Base-by-base conservation (phyloP, 2,797 vertebrate genomes). In the Arremon brunneinucha region DNA sequence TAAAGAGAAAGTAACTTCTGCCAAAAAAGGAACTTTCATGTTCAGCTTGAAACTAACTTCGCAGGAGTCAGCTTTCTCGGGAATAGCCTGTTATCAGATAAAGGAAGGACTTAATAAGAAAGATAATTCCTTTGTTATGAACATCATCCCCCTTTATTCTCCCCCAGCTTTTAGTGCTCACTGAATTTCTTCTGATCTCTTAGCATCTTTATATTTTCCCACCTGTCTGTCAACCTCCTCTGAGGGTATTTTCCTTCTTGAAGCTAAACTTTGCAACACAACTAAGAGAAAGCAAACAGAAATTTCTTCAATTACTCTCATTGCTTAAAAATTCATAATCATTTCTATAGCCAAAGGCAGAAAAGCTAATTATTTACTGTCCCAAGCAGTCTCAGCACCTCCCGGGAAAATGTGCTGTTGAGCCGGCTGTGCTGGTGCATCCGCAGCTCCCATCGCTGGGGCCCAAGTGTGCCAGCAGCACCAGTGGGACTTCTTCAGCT, bases 301-400 rank as follows among this genome's bases (percentile, higher is more conserved):
- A 93, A 89, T 64, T 57, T 89, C 97, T 98, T 96, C 97, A 97
- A 90, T 97, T 95, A 87, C 85, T 96, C 90, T 86, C 80, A 50
- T 72, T 87, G 64, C 96, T 97, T 98, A 95, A 97, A 98, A 98
- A 97, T 97, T 98, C 96, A 98, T 97, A 91, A 95, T 91, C 41
- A 91, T 96, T 96, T 96, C 83, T 96, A 71, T 95, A 96, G 97
- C 97, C 93, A 35, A 94, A 95, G 97, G 98, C 97, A 96, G 93
- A 89, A 96, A 91, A 96, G 89, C 97, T 98, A 97, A 98, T 98
- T 97, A 98, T 97, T 98, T 97, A 97, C 97, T 94, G 88, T 96
- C 96, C 94, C 97, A 97, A 95, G 84, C 95, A 96, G 89, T 77
- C 80, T 86, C 35, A 57, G 59, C 68, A 52, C 89, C 97, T 96